Percentiles rank a stretch among this genome's conserved stretches.
Conservation (phyloP, 2,113 vertebrate species). For the Donacobius atricapilla region DNA sequence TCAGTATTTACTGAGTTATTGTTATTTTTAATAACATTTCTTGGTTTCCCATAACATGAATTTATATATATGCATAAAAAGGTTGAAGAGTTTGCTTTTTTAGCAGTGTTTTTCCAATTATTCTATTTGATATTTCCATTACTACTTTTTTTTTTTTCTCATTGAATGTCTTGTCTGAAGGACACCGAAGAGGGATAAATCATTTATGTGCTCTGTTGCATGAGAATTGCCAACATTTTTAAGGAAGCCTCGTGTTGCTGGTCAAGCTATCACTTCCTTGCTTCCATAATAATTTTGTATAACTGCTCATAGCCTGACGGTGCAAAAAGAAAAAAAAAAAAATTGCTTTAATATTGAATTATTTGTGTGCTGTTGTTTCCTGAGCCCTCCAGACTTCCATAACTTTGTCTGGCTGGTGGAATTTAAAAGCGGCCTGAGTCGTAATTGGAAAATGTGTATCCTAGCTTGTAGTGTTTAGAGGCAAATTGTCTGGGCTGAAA, state of each 20-base stretch:
- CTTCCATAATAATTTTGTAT: neutral
- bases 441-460: slow-evolving; percentile 45
- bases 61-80: neutral
- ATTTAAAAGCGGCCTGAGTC: neutral
- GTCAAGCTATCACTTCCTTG: neutral
- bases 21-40: neutral
- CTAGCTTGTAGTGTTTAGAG: neutral
- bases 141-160: neutral
- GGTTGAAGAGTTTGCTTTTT: neutral
- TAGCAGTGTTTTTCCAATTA: neutral
- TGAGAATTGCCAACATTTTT: neutral
- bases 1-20: neutral
- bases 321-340: neutral
- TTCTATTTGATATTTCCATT: neutral
- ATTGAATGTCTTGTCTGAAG: neutral
- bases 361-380: neutral
- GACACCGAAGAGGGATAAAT: neutral
- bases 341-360: neutral
- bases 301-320: neutral
- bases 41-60: neutral
- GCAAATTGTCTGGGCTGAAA: slow-evolving; percentile 33
- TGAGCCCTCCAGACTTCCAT: neutral
- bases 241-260: neutral
- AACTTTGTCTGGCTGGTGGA: neutral
- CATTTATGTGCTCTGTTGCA: neutral